These are phyloP conservation scores for Sinella curviseta DNA, from an alignment of 1,140 invertebrate species.

Conservation along the genomic window DNA sequence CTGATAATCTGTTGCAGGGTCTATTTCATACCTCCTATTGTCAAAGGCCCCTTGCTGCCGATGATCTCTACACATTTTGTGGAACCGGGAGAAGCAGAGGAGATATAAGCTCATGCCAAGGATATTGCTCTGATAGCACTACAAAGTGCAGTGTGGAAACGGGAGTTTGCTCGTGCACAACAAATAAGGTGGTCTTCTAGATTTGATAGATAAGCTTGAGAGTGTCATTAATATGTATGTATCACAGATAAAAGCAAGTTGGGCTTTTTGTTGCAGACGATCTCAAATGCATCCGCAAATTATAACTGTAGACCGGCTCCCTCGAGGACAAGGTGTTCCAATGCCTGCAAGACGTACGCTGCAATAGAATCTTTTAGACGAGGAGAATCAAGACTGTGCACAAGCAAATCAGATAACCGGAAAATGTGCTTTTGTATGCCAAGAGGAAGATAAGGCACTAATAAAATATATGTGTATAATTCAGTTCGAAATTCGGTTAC, in stretches of 20 bases:
- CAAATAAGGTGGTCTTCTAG: constrained; percentile 18
- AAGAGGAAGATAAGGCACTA: neutral
- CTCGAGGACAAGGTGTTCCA: constrained; percentile 27
- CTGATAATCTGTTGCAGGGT: neutral
- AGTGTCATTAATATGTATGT: no score
- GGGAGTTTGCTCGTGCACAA: constrained; percentile 30
- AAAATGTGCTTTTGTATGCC: constrained; percentile 33
- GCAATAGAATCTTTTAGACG: constrained; percentile 22
- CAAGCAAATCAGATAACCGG: constrained; percentile 11
- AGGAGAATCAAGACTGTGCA: constrained; percentile 18
- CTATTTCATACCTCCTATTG: neutral
- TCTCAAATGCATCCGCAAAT: constrained; percentile 7
- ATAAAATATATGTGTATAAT: no score
- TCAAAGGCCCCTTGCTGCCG: neutral
- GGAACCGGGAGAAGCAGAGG: constrained; percentile 11
- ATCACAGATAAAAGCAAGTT: no score
- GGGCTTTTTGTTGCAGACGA: neutral
- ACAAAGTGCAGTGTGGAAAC: constrained; percentile 26
- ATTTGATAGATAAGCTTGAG: no score
- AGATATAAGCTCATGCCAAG: constrained; percentile 15
- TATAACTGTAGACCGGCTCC: constrained; percentile 26
- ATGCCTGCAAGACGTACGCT: constrained; percentile 36
- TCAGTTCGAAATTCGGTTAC: no score
- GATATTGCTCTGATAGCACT: constrained; percentile 22
- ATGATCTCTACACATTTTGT: constrained; percentile 36